Conservation (phyloP, 2,113 vertebrate species). For the Hippocampus abdominalis region DNA sequence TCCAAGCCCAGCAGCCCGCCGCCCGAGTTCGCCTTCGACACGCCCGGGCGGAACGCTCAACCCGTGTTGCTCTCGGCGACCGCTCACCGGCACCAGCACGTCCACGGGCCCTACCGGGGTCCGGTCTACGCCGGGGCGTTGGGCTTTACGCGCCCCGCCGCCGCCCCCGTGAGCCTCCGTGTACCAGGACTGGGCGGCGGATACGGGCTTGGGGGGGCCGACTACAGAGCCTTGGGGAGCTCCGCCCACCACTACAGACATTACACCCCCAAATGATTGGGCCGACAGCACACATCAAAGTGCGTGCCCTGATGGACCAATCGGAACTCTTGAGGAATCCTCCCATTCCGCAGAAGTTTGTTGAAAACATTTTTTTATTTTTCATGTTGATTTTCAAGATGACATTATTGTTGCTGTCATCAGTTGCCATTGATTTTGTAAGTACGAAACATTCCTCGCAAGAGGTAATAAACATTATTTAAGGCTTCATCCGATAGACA, state of each 20-base stretch:
- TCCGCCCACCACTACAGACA: conserved; percentile 66
- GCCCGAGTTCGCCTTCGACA: conserved; percentile 92
- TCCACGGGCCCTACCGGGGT: conserved; percentile 75
- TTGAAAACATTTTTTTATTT: neutral
- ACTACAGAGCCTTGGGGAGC: conserved; percentile 79
- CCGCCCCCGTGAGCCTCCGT: conserved; percentile 57
- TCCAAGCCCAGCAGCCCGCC: conserved; percentile 85
- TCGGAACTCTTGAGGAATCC: neutral
- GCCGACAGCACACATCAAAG: conserved; percentile 51
- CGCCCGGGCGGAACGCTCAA: conserved; percentile 82
- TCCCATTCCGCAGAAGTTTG: neutral
- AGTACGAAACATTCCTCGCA: neutral
- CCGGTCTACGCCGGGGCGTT: conserved; percentile 74
- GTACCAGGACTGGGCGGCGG: conserved; percentile 38
- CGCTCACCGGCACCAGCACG: conserved; percentile 63
- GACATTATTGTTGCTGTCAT: neutral
- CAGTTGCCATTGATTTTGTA: neutral
- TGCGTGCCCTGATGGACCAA: conserved; percentile 67
- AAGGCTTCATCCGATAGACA: neutral
- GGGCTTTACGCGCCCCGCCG: conserved; percentile 64
- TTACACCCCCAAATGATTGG: conserved; percentile 73
- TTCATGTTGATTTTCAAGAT: neutral
- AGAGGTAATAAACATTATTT: neutral
- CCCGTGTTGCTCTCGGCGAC: conserved; percentile 79
- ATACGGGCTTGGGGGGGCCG: conserved; percentile 27